These are phyloP conservation scores for Leptura quadrifasciata DNA, from an alignment of 2,888 invertebrate genomes.

Conservation along the genomic window DNA sequence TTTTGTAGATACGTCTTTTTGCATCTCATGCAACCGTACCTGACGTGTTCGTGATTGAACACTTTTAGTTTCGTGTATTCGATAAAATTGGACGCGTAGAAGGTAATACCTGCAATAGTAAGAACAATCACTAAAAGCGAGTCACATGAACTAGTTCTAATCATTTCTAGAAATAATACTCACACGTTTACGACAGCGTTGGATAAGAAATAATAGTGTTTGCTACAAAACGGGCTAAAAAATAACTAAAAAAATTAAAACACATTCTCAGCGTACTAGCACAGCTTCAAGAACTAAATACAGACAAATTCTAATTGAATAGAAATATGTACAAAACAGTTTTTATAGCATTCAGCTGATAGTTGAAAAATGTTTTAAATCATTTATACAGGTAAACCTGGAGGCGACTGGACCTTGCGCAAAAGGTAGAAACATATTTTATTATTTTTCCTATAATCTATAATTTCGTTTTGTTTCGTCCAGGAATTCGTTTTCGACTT, in stretches of 20 bases:
- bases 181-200: conserved; percentile 52
- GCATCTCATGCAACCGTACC: conserved; percentile 70
- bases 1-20: conserved; percentile 70
- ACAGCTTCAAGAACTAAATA: background rate
- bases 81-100: conserved; percentile 69
- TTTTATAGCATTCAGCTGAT: too few relatives aligned
- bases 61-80: conserved; percentile 70
- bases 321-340: too few relatives aligned
- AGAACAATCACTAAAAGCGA: conserved; percentile 44
- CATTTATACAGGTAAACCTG: too few relatives aligned
- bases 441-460: too few relatives aligned
- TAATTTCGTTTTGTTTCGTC: too few relatives aligned
- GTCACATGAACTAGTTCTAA: background rate
- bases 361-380: too few relatives aligned
- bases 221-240: conserved; percentile 42
- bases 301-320: conserved; percentile 2
- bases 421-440: too few relatives aligned
- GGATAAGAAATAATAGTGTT: conserved; percentile 31
- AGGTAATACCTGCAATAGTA: conserved; percentile 63
- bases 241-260: conserved; percentile 12
- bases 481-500: too few relatives aligned
- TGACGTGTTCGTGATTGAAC: conserved; percentile 64
- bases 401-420: too few relatives aligned
- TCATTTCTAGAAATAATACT: conserved; percentile 50
- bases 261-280: background rate